A percentile compares a stretch with the other conserved stretches of the same genome.
Evolutionary conservation across 2,888 invertebrate genomes (phyloP).

Genomic region (Agriotes lineatus): DNA sequence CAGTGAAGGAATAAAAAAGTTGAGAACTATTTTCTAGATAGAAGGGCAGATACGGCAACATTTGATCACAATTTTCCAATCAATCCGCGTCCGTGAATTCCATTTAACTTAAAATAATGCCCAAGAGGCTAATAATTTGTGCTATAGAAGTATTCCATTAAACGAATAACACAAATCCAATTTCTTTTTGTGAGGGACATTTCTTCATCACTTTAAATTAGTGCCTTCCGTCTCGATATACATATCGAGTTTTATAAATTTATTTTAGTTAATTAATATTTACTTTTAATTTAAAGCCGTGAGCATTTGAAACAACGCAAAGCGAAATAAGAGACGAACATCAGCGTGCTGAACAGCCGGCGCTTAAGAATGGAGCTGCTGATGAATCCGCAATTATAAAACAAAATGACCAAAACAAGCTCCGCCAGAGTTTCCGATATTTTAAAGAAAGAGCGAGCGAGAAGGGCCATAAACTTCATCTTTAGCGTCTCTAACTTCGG

Average conservation of each 20-base stretch:
- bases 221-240: constrained; percentile 7
- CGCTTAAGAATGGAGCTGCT: background rate
- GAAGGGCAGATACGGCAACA: constrained; percentile 25
- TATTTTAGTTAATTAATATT: background rate
- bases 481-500: constrained; percentile 58
- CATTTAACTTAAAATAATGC: constrained; percentile 56
- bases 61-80: constrained; percentile 54
- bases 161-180: constrained; percentile 55
- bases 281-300: background rate
- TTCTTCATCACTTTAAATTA: constrained; percentile 34
- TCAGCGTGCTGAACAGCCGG: background rate
- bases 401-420: constrained; percentile 32
- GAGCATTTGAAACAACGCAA: background rate
- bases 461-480: constrained; percentile 60
- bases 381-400: constrained; percentile 27
- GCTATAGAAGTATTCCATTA: constrained; percentile 54
- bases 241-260: constrained; percentile 19
- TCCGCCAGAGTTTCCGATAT: constrained; percentile 52
- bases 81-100: constrained; percentile 52
- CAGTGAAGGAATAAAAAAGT: background rate
- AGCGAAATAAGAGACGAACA: background rate
- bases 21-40: background rate
- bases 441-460: constrained; percentile 55
- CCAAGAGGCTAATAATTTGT: constrained; percentile 55
- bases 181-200: constrained; percentile 54